phyloP scores from a whole-genome alignment of 2,888 invertebrate genomes.

The Ochropleura plecta region DNA sequence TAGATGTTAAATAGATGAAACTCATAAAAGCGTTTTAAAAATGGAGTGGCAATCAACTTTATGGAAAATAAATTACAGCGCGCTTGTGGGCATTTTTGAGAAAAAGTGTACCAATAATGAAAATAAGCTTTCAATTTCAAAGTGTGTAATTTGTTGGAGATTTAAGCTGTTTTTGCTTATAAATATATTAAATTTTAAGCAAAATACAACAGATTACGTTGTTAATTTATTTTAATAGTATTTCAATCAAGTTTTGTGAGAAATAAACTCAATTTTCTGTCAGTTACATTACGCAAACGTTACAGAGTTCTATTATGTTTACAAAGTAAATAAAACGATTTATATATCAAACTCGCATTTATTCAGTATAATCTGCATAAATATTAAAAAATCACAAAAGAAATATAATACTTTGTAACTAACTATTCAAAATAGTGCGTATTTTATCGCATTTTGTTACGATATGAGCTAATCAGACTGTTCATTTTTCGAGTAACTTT shows the following conservation, averaged over 20 bases:
- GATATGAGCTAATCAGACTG: neutral
- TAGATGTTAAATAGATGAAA: too few species aligned
- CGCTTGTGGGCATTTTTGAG: neutral
- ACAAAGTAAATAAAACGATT: conserved; percentile 5
- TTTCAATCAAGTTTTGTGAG: conserved; percentile 7
- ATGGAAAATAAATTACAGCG: neutral
- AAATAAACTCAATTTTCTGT: conserved; percentile 8
- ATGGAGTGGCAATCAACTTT: neutral
- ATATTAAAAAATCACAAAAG: conserved; percentile 3
- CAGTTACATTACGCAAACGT: conserved; percentile 24
- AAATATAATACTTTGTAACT: conserved; percentile 1
- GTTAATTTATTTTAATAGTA: conserved; percentile 5
- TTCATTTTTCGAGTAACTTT: conserved; percentile 11
- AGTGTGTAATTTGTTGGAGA: neutral
- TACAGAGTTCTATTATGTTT: conserved; percentile 9
- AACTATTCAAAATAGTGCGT: conserved; percentile 3
- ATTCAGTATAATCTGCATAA: conserved; percentile 5
- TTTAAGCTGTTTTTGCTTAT: neutral
- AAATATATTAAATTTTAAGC: conserved; percentile 9
- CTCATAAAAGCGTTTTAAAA: neutral
- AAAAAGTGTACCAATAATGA: conserved; percentile 17
- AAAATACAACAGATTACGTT: conserved; percentile 12
- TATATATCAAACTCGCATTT: conserved; percentile 8
- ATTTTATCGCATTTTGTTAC: conserved; percentile 9
- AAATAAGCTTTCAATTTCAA: conserved; percentile 14